A percentile compares a stretch with the other conserved stretches of the same genome.
Conservation (phyloP, 1,140 invertebrate genomes). For the Lethrus apterus region DNA sequence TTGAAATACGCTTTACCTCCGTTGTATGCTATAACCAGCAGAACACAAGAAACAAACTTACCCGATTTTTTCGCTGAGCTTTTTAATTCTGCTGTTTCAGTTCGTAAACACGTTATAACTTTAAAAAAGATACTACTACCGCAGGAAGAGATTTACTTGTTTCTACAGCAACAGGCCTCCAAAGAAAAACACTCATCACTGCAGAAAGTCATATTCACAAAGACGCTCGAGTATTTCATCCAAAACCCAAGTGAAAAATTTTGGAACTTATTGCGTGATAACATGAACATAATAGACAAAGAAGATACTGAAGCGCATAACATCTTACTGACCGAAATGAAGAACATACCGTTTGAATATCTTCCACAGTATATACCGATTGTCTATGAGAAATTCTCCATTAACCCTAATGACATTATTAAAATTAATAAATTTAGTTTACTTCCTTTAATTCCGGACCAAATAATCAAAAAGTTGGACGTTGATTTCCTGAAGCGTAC, state of each 20-base stretch:
- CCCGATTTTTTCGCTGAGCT: not conserved
- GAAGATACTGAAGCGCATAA: not conserved
- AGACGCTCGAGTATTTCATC: conserved; percentile 1
- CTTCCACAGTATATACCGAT: not conserved
- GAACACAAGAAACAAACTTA: not conserved
- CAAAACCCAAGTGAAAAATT: conserved; percentile 4
- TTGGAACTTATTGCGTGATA: not conserved
- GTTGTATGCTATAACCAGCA: not conserved
- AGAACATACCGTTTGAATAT: not conserved
- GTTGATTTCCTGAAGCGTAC: not conserved
- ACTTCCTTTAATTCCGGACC: not conserved
- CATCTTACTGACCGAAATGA: not conserved
- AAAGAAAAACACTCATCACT: conserved; percentile 6
- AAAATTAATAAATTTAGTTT: not conserved
- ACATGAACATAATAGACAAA: not conserved
- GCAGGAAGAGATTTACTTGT: not conserved
- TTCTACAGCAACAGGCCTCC: not conserved
- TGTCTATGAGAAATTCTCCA: not conserved
- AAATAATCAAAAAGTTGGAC: not conserved
- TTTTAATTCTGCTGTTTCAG: not conserved
- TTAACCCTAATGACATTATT: not conserved
- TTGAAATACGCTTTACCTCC: conserved; percentile 5
- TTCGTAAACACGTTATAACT: not conserved
- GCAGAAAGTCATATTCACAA: not conserved
- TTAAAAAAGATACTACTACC: not conserved